Evolutionary conservation across 2,113 vertebrate genomes (phyloP), one percentile per base, ranked within the genome.

Genomic region (Gallinago jamesoni): DNA sequence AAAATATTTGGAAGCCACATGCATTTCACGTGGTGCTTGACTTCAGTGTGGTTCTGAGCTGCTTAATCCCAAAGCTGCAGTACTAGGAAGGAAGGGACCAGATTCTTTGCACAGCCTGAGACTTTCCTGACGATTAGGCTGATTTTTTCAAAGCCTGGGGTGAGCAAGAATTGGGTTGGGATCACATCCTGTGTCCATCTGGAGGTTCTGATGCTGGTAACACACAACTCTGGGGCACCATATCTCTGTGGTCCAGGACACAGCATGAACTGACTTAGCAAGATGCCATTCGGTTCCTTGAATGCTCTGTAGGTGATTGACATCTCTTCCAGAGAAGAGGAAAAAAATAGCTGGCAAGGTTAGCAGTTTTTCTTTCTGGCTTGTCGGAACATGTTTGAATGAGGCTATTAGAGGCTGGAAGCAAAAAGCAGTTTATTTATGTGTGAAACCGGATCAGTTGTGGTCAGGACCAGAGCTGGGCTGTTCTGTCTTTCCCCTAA

Each of bases 1-100:
- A 60, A 79, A 50, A 18, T 45, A 25, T 25, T 41, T 75, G 39
- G n/a, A 87, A 75, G 66, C 27, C 28, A 5, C 17, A 6, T 7
- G 10, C 1, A 3, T 48, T 76, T 60, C 22, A 10, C 0, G 0
- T 28, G 48, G 24, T 31, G 14, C 35, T 83, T 45, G 14, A 33
- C 56, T 39, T 33, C 6, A 48, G 27, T 17, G 25, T 86, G 37
- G 33, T 22, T 69, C 30, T 20, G 60, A 79, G 62, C 55, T 39
- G 12, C 27, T 60, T 56, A n/a, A 24, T 23, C 50, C 27, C 21
- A 33, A 28, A 56, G n/a, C 31, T 62, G 35, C 8, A 24, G n/a
- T 6, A 56, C 20, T 6, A 31, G 20, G 45, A 70, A 45, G 20
- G 63, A 72, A 50, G 13, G 52, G 52, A 60, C 12, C 27, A 4